Evolutionary conservation across 1,140 invertebrate species (phyloP).

Genomic region (Bombus cullumanus): DNA sequence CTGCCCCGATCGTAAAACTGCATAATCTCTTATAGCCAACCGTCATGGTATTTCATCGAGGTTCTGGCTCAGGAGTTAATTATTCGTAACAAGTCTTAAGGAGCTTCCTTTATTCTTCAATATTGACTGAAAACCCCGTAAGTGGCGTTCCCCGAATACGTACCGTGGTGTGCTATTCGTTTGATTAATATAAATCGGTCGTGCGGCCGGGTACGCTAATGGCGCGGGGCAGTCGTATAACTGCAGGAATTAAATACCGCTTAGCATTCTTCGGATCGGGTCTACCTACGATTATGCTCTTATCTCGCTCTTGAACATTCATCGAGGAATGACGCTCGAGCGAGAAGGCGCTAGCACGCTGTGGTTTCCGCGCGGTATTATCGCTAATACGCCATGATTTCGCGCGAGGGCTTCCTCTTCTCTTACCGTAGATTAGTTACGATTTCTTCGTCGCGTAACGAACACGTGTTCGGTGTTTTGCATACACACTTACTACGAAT

Average conservation of each 20-base stretch:
- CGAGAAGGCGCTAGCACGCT: not conserved
- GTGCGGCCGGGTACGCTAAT: constrained; percentile 45
- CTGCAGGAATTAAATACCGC: constrained; percentile 65
- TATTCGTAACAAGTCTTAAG: constrained; percentile 53
- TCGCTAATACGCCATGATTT: constrained; percentile 30
- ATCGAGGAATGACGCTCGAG: constrained; percentile 35
- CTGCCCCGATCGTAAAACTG: not conserved
- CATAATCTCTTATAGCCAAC: not conserved
- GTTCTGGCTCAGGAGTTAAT: constrained; percentile 42
- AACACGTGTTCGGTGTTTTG: not conserved
- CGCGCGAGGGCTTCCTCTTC: not conserved
- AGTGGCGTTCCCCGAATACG: constrained; percentile 43
- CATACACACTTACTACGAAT: not conserved
- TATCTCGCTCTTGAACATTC: constrained; percentile 57
- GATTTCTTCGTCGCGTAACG: not conserved
- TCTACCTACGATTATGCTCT: constrained; percentile 59
- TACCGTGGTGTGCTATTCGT: constrained; percentile 2
- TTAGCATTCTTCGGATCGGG: constrained; percentile 60
- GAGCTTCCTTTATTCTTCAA: constrained; percentile 48
- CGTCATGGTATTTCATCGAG: not conserved
- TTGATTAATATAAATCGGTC: constrained; percentile 69
- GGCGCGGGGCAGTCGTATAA: constrained; percentile 64
- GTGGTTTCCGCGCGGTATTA: constrained; percentile 25
- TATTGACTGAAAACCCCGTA: constrained; percentile 3
- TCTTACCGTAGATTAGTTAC: not conserved